These are phyloP conservation scores for Garra rufa DNA, from an alignment of 2,113 vertebrate genomes.

Conservation along the genomic window DNA sequence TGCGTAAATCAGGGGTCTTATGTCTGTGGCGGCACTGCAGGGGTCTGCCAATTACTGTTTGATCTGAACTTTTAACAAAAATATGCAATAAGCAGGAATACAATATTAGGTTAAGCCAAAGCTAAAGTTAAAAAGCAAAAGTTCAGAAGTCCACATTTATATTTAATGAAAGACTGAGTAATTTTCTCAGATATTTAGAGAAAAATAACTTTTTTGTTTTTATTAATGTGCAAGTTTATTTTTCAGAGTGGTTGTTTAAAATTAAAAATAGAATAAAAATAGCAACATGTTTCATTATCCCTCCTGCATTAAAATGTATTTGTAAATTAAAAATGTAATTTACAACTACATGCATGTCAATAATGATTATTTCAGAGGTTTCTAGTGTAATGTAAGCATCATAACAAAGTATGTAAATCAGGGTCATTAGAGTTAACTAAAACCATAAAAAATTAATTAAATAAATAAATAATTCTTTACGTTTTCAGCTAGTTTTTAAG, in stretches of 20 bases:
- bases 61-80: neutral
- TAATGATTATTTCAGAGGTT: neutral
- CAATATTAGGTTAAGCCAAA: neutral
- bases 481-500: too few species aligned
- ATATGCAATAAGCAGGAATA: neutral
- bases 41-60: neutral
- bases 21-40: neutral
- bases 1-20: neutral
- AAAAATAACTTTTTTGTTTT: too few species aligned
- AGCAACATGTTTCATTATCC: neutral
- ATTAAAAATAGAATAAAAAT: neutral
- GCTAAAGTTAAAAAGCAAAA: neutral
- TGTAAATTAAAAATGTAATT: neutral
- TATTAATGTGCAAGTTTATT: too few species aligned
- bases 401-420: neutral
- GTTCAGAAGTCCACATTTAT: neutral
- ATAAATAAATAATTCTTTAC: too few species aligned
- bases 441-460: too few species aligned
- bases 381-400: neutral
- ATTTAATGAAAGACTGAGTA: neutral
- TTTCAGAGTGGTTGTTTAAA: neutral
- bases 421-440: too few species aligned
- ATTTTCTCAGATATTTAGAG: neutral
- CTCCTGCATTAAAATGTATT: neutral
- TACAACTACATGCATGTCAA: neutral